Evolutionary conservation across 2,888 invertebrate genomes (phyloP).

Genomic region (Gandaritis pyraliata): DNA sequence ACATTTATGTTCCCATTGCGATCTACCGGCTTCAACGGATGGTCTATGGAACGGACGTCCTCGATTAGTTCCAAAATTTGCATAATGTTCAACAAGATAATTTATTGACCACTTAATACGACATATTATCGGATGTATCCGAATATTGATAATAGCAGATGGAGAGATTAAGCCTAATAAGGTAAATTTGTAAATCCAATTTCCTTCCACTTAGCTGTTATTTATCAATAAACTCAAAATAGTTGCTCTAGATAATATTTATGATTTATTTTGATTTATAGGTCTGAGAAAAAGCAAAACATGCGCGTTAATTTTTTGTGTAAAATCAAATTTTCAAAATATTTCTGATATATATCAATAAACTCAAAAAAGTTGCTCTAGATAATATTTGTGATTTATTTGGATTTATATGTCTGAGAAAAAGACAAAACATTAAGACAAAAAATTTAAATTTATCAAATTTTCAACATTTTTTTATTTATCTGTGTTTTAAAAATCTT

Average conservation of each 20-base stretch:
- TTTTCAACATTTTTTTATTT: too few relatives aligned
- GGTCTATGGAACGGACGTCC: slow-evolving; percentile 67
- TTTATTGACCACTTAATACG: slow-evolving; percentile 27
- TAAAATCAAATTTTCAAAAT: too few relatives aligned
- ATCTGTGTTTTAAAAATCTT: too few relatives aligned
- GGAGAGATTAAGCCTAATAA: slow-evolving; percentile 23
- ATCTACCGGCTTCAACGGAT: slow-evolving; percentile 42
- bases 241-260: background rate
- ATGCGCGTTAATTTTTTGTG: too few relatives aligned
- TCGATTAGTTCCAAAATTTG: slow-evolving; percentile 63
- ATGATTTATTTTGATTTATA: too few relatives aligned
- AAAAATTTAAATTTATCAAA: too few relatives aligned
- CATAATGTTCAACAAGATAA: slow-evolving; percentile 50
- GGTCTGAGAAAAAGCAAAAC: too few relatives aligned
- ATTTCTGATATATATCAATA: slow-evolving; percentile 5
- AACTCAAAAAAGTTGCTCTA: background rate
- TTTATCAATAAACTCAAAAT: slow-evolving; percentile 5
- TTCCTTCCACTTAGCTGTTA: slow-evolving; percentile 10
- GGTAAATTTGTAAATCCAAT: slow-evolving; percentile 25
- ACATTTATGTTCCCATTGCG: slow-evolving; percentile 47
- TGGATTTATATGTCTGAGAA: too few relatives aligned
- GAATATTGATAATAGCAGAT: slow-evolving; percentile 24
- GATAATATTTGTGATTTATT: too few relatives aligned
- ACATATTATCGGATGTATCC: slow-evolving; percentile 29
- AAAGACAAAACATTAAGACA: too few relatives aligned